A percentile compares a stretch with the other conserved stretches of the same genome.
Evolutionary conservation across 2,888 invertebrate species (phyloP).

Genomic region (Mesoligia furuncula): DNA sequence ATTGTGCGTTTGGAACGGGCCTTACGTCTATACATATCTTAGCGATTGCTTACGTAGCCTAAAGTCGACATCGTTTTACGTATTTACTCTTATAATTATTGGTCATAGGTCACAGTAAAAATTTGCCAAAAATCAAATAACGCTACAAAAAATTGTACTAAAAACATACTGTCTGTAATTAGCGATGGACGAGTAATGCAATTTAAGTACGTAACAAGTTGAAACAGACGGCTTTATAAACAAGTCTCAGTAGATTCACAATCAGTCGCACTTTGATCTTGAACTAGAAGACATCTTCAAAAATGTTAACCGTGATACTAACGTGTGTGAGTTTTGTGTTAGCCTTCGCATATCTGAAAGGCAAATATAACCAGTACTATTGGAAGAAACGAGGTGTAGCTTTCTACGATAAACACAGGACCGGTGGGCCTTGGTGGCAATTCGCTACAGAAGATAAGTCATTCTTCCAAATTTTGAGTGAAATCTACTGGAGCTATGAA

Average conservation of each 20-base stretch:
- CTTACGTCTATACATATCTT: background rate
- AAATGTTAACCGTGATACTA: conserved; percentile 51
- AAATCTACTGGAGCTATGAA: conserved; percentile 74
- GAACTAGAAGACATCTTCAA: conserved; percentile 2
- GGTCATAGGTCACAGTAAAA: background rate
- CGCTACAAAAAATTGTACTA: background rate
- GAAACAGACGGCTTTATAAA: conserved; percentile 12
- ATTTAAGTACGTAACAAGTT: background rate
- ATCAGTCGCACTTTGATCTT: conserved; percentile 28
- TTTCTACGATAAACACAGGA: conserved; percentile 71
- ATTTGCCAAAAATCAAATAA: background rate
- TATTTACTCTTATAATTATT: background rate
- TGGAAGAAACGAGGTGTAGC: conserved; percentile 78
- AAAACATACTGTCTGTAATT: conserved; percentile 8
- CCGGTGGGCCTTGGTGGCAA: conserved; percentile 74
- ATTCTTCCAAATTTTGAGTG: conserved; percentile 72
- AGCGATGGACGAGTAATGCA: background rate
- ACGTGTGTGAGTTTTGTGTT: conserved; percentile 40
- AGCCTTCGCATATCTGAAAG: conserved; percentile 65
- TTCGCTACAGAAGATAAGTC: conserved; percentile 68
- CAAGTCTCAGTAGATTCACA: background rate
- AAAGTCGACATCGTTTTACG: background rate
- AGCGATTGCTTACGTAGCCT: background rate
- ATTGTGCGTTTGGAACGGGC: background rate
- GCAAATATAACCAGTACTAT: conserved; percentile 74